phyloP scores from a whole-genome alignment of 1,140 invertebrate species.

The Plodia interpunctella region DNA sequence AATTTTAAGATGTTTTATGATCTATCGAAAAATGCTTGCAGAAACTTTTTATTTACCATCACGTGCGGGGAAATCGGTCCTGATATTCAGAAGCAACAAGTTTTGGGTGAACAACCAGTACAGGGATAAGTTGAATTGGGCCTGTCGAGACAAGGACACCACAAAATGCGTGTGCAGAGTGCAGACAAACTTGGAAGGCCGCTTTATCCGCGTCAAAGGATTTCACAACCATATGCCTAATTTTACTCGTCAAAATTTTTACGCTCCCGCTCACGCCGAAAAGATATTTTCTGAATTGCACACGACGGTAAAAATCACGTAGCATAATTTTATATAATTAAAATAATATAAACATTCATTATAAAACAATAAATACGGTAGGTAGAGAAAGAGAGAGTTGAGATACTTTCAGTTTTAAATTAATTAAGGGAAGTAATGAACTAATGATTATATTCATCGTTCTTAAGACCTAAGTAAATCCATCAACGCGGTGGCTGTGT shows the following conservation, averaged over 20 bases:
- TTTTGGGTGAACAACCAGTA: constrained; percentile 72
- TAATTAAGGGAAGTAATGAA: too few species aligned
- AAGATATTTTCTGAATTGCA: constrained; percentile 28
- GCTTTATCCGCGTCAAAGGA: constrained; percentile 57
- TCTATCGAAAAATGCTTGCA: constrained; percentile 32
- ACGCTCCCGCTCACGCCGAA: constrained; percentile 29
- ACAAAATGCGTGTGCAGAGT: constrained; percentile 61
- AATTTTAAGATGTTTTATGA: too few species aligned
- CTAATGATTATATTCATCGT: too few species aligned
- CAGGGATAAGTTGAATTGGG: constrained; percentile 66
- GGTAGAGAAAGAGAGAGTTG: too few species aligned
- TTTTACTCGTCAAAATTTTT: constrained; percentile 57
- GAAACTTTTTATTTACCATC: constrained; percentile 67
- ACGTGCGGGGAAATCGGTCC: constrained; percentile 63
- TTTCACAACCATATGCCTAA: constrained; percentile 59
- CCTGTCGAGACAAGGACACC: constrained; percentile 64
- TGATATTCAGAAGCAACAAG: constrained; percentile 66
- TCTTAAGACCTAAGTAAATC: too few species aligned
- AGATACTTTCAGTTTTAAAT: too few species aligned
- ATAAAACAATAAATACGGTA: too few species aligned
- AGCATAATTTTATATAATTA: neutral
- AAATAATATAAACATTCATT: too few species aligned
- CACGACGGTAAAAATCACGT: constrained; percentile 15
- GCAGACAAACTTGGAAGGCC: constrained; percentile 59
- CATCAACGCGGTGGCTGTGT: too few species aligned